Percentiles rank a stretch among this genome's conserved stretches.
Evolutionary conservation across 1,140 invertebrate species (phyloP).

Genomic region (Drosophila auraria): DNA sequence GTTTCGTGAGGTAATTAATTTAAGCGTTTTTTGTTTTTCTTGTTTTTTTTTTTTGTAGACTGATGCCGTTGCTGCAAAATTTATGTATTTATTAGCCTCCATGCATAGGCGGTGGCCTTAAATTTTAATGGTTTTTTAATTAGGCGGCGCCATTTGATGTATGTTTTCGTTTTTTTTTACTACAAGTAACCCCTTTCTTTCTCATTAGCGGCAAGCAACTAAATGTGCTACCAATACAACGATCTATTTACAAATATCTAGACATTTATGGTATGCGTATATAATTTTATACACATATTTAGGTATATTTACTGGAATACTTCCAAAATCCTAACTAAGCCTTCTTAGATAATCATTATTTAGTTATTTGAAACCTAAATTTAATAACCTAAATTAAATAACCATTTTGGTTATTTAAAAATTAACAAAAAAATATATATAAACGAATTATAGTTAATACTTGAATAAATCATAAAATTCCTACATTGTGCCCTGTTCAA

Average conservation of each 20-base stretch:
- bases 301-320: neutral
- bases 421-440: too few relatives aligned
- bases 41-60: conserved; percentile 1
- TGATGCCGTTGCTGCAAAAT: conserved; percentile 51
- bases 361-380: neutral
- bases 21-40: conserved; percentile 57
- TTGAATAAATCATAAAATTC: too few relatives aligned
- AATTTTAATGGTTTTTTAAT: conserved; percentile 81
- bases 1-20: conserved; percentile 77
- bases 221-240: conserved; percentile 36
- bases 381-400: too few relatives aligned
- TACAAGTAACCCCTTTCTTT: conserved; percentile 8
- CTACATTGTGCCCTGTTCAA: too few relatives aligned
- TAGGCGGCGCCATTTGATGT: conserved; percentile 69
- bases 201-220: conserved; percentile 17
- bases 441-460: too few relatives aligned
- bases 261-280: too few relatives aligned
- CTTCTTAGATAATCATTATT: neutral
- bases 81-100: conserved; percentile 73
- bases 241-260: neutral
- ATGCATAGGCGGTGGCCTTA: conserved; percentile 69
- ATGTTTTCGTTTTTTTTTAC: conserved; percentile 13
- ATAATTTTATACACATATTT: too few relatives aligned
- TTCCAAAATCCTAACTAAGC: neutral
- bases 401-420: too few relatives aligned